phyloP scores from a whole-genome alignment of 2,888 invertebrate species.

The Protodeltote pygarga region DNA sequence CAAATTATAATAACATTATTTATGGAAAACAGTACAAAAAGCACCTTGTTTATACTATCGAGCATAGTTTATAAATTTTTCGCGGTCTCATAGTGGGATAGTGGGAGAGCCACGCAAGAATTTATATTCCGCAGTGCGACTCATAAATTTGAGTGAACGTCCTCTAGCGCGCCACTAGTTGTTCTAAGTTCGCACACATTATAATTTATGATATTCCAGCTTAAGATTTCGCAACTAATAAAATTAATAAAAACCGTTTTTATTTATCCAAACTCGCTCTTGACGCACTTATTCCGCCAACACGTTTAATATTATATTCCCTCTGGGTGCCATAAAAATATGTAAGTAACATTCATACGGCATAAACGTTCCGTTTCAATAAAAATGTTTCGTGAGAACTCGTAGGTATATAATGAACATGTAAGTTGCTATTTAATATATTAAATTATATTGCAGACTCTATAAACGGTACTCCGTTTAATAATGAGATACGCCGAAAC shows the following conservation, averaged over 20 bases:
- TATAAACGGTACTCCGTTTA: no score
- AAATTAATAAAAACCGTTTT: constrained; percentile 53
- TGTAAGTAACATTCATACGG: constrained; percentile 43
- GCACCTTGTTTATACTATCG: constrained; percentile 32
- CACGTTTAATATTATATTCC: constrained; percentile 51
- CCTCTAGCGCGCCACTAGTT: constrained; percentile 73
- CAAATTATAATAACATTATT: constrained; percentile 35
- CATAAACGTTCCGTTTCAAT: constrained; percentile 40
- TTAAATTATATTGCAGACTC: no score
- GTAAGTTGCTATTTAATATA: constrained; percentile 39
- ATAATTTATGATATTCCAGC: constrained; percentile 74
- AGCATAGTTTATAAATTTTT: constrained; percentile 71
- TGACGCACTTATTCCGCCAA: constrained; percentile 32
- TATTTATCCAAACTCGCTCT: constrained; percentile 35
- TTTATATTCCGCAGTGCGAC: constrained; percentile 85
- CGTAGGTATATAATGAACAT: constrained; percentile 7
- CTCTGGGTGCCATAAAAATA: constrained; percentile 37
- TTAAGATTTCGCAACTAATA: constrained; percentile 75
- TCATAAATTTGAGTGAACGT: constrained; percentile 83
- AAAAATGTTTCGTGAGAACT: constrained; percentile 43
- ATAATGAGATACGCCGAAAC: constrained; percentile 44
- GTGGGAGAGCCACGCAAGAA: constrained; percentile 72
- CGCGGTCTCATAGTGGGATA: constrained; percentile 68
- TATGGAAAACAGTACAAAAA: constrained; percentile 22
- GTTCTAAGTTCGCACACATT: constrained; percentile 72